Conservation (phyloP, 1,140 invertebrate genomes). For the Hyphantria cunea region DNA sequence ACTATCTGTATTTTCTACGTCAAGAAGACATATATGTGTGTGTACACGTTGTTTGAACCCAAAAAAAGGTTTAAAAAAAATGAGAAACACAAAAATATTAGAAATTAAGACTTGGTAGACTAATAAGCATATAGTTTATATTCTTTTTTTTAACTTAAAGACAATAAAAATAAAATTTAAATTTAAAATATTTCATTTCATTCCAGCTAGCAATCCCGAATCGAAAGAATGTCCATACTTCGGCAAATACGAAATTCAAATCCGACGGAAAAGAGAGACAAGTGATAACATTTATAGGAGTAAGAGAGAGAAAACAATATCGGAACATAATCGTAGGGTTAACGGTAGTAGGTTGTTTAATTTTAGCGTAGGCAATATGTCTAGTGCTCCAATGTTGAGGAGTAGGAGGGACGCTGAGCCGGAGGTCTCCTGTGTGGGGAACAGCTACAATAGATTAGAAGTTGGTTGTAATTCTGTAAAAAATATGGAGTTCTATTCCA, state of each 20-base stretch:
- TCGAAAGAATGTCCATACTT: conserved; percentile 87
- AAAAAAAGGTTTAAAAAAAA: too few relatives aligned
- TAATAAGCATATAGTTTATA: too few relatives aligned
- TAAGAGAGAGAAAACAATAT: conserved; percentile 53
- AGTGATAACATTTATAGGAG: conserved; percentile 43
- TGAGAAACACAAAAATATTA: too few relatives aligned
- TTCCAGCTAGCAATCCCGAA: conserved; percentile 88
- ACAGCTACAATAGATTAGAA: conserved; percentile 84
- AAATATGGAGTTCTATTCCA: conserved; percentile 89
- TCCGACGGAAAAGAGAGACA: conserved; percentile 69
- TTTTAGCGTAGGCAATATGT: conserved; percentile 76
- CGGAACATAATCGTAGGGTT: conserved; percentile 66
- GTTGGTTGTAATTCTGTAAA: conserved; percentile 87
- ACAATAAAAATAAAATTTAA: too few relatives aligned
- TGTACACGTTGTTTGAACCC: too few relatives aligned
- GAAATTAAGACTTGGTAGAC: too few relatives aligned
- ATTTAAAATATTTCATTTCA: conserved; percentile 27
- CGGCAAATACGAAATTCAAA: conserved; percentile 87
- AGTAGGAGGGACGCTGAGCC: conserved; percentile 56
- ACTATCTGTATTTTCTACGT: too few relatives aligned
- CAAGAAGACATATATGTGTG: too few relatives aligned
- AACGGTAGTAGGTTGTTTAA: conserved; percentile 73
- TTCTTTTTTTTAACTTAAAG: too few relatives aligned
- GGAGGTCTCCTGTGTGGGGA: conserved; percentile 57
- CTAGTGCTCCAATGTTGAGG: conserved; percentile 59